Evolutionary conservation across 2,113 vertebrate species (phyloP).

Genomic region (Neofelis nebulosa): DNA sequence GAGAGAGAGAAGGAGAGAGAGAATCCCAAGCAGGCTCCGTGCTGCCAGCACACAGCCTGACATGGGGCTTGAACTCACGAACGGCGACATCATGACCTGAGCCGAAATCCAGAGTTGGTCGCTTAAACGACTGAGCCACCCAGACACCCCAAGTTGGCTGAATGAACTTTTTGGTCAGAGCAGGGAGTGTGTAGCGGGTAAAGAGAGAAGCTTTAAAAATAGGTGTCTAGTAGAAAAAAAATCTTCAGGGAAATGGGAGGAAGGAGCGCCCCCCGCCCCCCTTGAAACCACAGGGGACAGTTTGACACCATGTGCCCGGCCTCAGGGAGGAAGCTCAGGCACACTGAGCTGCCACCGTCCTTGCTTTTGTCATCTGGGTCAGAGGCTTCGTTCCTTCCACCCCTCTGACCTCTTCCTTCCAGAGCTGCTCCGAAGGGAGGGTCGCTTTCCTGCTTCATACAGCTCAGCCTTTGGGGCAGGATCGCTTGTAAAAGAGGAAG

Average conservation of each 20-base stretch:
- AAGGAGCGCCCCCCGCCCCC: background rate
- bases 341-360: fast-evolving
- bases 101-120: too few relatives aligned
- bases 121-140: too few relatives aligned
- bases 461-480: background rate
- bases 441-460: background rate
- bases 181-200: background rate
- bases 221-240: background rate
- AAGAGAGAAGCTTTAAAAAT: background rate
- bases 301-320: too few relatives aligned
- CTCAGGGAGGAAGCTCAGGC: background rate
- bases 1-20: too few relatives aligned
- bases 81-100: too few relatives aligned
- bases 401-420: background rate
- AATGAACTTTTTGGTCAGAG: background rate
- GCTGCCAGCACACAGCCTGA: too few relatives aligned
- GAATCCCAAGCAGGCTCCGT: too few relatives aligned
- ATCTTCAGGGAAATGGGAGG: background rate
- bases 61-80: too few relatives aligned
- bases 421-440: background rate
- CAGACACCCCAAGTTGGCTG: background rate
- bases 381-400: background rate
- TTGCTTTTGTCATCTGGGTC: background rate
- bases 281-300: background rate
- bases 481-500: background rate